phyloP scores from a whole-genome alignment of 2,113 vertebrate species.

The Strigops habroptila region DNA sequence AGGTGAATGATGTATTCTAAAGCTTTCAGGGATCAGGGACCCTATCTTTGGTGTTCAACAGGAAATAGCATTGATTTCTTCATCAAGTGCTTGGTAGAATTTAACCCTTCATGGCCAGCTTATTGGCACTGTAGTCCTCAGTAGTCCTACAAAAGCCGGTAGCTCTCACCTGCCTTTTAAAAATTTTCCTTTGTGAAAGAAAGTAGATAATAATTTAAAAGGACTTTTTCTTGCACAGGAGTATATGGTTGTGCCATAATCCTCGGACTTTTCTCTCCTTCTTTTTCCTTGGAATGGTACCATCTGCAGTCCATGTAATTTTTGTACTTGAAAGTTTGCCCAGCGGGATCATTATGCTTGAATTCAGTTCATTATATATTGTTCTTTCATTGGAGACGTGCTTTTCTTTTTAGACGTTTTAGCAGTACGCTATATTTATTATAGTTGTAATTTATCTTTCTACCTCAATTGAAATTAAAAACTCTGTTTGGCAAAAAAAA shows the following conservation, averaged over 20 bases:
- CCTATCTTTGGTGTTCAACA: neutral
- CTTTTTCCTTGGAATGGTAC: neutral
- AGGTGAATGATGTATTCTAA: neutral
- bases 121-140: neutral
- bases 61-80: neutral
- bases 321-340: neutral
- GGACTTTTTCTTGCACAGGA: neutral
- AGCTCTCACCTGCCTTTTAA: neutral
- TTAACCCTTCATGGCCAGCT: neutral
- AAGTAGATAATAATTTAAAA: neutral
- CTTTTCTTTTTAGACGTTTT: neutral
- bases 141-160: neutral
- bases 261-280: neutral
- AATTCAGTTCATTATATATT: neutral
- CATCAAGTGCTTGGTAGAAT: neutral
- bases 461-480: neutral
- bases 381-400: neutral
- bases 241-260: neutral
- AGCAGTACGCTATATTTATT: neutral
- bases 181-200: neutral
- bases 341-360: neutral
- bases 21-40: neutral
- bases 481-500: neutral
- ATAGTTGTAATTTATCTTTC: neutral
- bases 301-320: neutral